Evolutionary conservation across 1,140 invertebrate species (phyloP).

Genomic region (Trialeurodes vaporariorum): DNA sequence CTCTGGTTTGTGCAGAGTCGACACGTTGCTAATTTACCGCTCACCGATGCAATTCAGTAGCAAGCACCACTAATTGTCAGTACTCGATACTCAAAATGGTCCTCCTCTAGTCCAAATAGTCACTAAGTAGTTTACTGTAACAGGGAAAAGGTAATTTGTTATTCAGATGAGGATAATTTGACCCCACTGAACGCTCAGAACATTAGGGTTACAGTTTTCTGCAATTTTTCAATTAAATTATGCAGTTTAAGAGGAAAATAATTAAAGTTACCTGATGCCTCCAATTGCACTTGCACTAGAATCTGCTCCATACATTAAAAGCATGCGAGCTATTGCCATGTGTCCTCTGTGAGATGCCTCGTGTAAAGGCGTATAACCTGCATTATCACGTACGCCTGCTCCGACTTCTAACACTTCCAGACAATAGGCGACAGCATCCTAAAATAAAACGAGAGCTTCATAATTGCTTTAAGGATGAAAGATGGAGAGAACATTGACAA

Average conservation of each 20-base stretch:
- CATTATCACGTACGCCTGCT: slow-evolving; percentile 82
- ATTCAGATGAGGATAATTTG: background rate
- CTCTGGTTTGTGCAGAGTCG: no score
- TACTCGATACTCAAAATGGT: no score
- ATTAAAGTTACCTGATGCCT: slow-evolving; percentile 59
- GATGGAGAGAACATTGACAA: no score
- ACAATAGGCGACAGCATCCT: slow-evolving; percentile 84
- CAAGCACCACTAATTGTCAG: no score
- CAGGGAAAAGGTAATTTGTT: background rate
- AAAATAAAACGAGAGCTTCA: no score
- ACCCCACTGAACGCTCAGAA: background rate
- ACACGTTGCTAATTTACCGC: no score
- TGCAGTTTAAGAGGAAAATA: slow-evolving; percentile 7
- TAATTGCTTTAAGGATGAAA: no score
- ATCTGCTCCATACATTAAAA: slow-evolving; percentile 77
- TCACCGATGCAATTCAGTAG: no score
- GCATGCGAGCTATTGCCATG: slow-evolving; percentile 67
- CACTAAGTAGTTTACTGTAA: no score
- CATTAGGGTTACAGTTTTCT: no score
- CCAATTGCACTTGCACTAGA: slow-evolving; percentile 79
- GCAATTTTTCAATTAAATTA: no score
- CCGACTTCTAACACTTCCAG: slow-evolving; percentile 68
- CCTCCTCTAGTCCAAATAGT: no score
- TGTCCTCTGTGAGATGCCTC: slow-evolving; percentile 80
- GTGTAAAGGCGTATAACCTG: slow-evolving; percentile 85